Evolutionary conservation across 2,888 invertebrate genomes (phyloP).

Genomic region (Sinodicranocentrus sp.): DNA sequence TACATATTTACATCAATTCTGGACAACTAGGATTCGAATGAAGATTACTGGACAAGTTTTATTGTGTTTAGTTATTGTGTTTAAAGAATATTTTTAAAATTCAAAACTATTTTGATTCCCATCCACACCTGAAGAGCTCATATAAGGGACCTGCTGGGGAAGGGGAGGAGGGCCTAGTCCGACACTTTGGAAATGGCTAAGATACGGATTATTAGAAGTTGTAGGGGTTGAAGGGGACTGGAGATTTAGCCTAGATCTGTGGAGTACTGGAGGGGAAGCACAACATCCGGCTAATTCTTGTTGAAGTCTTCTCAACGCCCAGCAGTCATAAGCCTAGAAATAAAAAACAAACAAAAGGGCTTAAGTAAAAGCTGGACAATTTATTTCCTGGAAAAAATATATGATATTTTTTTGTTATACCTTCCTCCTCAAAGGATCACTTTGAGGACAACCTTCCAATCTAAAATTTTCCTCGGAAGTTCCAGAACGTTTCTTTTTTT

Average conservation of each 20-base stretch:
- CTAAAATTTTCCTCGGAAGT: conserved; percentile 46
- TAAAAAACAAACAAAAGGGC: too few relatives aligned
- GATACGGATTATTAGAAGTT: conserved; percentile 59
- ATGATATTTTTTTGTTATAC: conserved; percentile 48
- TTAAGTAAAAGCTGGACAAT: too few relatives aligned
- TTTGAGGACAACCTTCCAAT: conserved; percentile 75
- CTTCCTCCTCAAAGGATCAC: conserved; percentile 76
- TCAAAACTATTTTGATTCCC: conserved; percentile 61
- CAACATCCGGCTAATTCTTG: conserved; percentile 76
- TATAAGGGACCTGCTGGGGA: conserved; percentile 51
- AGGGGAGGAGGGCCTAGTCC: conserved; percentile 31
- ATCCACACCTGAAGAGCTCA: conserved; percentile 35
- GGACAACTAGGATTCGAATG: neutral
- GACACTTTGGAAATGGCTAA: conserved; percentile 55
- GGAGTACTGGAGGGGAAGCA: conserved; percentile 76
- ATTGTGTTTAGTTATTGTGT: neutral
- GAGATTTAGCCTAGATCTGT: conserved; percentile 73
- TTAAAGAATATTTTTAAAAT: conserved; percentile 20
- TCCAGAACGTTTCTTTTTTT: conserved; percentile 68
- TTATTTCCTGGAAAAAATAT: conserved; percentile 15
- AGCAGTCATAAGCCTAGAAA: conserved; percentile 76
- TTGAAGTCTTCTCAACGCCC: conserved; percentile 76
- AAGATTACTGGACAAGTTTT: neutral
- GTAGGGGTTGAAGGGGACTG: conserved; percentile 72
- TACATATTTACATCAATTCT: neutral